Conservation (phyloP, 2,888 invertebrate genomes). For the Eupithecia exiguata region DNA sequence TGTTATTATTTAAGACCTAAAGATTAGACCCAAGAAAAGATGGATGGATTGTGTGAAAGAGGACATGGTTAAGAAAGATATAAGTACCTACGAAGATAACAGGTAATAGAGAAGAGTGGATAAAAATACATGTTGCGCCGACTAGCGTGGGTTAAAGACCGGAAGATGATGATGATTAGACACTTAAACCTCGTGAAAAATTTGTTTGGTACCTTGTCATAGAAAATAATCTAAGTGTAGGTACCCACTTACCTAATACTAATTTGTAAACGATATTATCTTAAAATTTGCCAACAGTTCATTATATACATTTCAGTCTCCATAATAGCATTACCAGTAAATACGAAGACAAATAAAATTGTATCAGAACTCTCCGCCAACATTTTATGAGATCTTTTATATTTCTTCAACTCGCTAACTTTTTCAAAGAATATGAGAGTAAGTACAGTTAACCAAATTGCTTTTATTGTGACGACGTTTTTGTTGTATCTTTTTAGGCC, state of each 20-base stretch:
- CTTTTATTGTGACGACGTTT: slow-evolving; percentile 54
- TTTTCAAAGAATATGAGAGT: slow-evolving; percentile 54
- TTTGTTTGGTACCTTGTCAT: neutral
- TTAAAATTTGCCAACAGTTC: neutral
- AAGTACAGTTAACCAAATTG: slow-evolving; percentile 61
- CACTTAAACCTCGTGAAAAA: neutral
- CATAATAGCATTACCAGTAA: slow-evolving; percentile 51
- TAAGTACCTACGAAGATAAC: too few relatives aligned
- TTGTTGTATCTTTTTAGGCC: slow-evolving; percentile 51
- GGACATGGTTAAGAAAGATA: too few relatives aligned
- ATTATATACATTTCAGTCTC: slow-evolving; percentile 19
- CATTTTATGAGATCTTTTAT: slow-evolving; percentile 49
- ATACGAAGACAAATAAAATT: slow-evolving; percentile 47
- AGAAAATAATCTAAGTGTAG: neutral
- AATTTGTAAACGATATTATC: neutral
- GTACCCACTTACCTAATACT: neutral
- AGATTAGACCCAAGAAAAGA: too few relatives aligned
- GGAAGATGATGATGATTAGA: too few relatives aligned
- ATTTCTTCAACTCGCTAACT: slow-evolving; percentile 47
- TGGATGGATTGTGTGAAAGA: neutral
- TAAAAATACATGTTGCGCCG: too few relatives aligned
- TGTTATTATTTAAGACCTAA: too few relatives aligned
- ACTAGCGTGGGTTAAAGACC: too few relatives aligned
- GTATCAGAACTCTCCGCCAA: slow-evolving; percentile 49
- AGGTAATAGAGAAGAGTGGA: too few relatives aligned